A percentile compares a stretch with the other conserved stretches of the same genome.
phyloP scores from a whole-genome alignment of 1,140 invertebrate genomes.

The Zelostemma sp. region DNA sequence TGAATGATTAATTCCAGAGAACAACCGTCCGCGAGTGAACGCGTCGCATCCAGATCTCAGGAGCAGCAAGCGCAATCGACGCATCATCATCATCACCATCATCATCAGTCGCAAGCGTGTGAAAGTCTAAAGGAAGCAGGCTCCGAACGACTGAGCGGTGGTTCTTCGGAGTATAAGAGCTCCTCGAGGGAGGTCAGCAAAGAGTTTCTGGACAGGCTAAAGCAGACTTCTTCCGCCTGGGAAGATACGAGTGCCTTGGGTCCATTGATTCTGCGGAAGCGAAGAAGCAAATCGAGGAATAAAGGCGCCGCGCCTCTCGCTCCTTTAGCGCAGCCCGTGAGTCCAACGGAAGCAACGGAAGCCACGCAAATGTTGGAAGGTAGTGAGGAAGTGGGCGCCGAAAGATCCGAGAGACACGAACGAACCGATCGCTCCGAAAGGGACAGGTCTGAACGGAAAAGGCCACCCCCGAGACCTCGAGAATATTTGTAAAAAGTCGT shows the following conservation, averaged over 20 bases:
- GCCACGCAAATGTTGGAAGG: slow-evolving; percentile 66
- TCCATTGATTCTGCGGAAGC: slow-evolving; percentile 76
- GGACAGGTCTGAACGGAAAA: slow-evolving; percentile 57
- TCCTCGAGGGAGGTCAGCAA: slow-evolving; percentile 57
- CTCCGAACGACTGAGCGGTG: slow-evolving; percentile 39
- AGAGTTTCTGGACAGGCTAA: slow-evolving; percentile 64
- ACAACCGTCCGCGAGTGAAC: slow-evolving; percentile 24
- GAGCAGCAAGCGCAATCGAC: slow-evolving; percentile 43
- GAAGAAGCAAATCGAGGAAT: slow-evolving; percentile 78
- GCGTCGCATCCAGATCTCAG: slow-evolving; percentile 23
- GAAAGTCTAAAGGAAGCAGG: slow-evolving; percentile 43
- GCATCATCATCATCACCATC: slow-evolving; percentile 60
- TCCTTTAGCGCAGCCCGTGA: slow-evolving; percentile 67
- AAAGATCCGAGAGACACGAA: slow-evolving; percentile 29
- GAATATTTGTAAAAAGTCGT: slow-evolving; percentile 63
- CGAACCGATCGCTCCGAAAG: slow-evolving; percentile 45
- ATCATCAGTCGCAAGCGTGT: slow-evolving; percentile 54
- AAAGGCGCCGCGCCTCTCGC: slow-evolving; percentile 76
- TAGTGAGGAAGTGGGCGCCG: slow-evolving; percentile 51
- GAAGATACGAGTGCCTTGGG: slow-evolving; percentile 71
- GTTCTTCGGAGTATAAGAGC: slow-evolving; percentile 50
- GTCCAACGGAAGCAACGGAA: slow-evolving; percentile 64
- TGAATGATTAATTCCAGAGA: slow-evolving; percentile 24
- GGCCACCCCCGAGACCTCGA: slow-evolving; percentile 63
- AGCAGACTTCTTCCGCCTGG: slow-evolving; percentile 68